phyloP scores from a whole-genome alignment of 2,888 invertebrate genomes.

The Isoperla grammatica region DNA sequence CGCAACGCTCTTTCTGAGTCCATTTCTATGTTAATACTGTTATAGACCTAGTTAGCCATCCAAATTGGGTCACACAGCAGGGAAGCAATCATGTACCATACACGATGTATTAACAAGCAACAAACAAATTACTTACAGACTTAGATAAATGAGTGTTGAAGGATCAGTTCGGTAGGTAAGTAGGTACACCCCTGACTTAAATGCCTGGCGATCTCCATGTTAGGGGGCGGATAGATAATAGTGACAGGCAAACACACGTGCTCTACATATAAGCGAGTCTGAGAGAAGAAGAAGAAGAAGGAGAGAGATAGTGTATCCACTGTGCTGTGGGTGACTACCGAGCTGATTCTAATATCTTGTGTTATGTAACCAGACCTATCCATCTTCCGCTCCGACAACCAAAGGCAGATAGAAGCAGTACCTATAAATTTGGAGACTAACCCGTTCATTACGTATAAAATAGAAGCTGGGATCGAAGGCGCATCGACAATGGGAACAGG shows the following conservation, averaged over 20 bases:
- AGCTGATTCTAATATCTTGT: slow-evolving; percentile 16
- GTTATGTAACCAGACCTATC: slow-evolving; percentile 15
- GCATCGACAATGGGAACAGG: slow-evolving; percentile 9
- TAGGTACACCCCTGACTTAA: no score
- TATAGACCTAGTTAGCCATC: no score
- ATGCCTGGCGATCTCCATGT: not conserved
- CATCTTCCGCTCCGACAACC: slow-evolving; percentile 17
- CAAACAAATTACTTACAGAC: no score
- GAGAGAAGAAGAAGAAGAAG: no score
- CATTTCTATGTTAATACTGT: no score
- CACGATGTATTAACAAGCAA: no score
- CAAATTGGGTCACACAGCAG: no score
- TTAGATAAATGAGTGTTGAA: no score
- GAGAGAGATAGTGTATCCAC: not conserved
- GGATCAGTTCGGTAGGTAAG: no score
- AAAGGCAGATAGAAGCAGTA: slow-evolving; percentile 17
- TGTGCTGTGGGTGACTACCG: slow-evolving; percentile 1
- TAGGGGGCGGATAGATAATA: slow-evolving; percentile 13
- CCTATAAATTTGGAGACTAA: slow-evolving; percentile 21
- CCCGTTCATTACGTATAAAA: slow-evolving; percentile 18
- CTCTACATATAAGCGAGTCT: slow-evolving; percentile 7
- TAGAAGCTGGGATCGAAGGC: not conserved
- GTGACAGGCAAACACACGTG: not conserved
- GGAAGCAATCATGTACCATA: no score
- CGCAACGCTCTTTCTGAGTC: no score